A percentile compares a stretch with the other conserved stretches of the same genome.
phyloP scores from a whole-genome alignment of 2,797 vertebrate genomes.

The Thalassophryne amazonica region DNA sequence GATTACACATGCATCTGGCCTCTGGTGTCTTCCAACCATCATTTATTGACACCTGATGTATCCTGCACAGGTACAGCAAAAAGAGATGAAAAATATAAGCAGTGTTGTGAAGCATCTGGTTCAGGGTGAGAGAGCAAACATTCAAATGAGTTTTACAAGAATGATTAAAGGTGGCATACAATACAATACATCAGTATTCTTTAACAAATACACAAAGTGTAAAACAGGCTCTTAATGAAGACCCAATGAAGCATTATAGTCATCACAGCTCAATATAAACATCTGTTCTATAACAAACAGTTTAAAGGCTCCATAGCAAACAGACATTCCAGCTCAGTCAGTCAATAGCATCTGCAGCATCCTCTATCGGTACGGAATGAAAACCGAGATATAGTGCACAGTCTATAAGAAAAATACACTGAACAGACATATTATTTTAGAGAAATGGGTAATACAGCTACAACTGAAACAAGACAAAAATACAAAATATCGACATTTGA shows the following conservation, averaged over 20 bases:
- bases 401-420: slow-evolving; percentile 8
- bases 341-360: slow-evolving; percentile 5
- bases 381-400: slow-evolving; percentile 1
- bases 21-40: too few relatives aligned
- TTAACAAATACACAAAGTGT: slow-evolving; percentile 14
- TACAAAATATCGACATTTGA: slow-evolving; percentile 19
- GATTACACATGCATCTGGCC: too few relatives aligned
- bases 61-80: too few relatives aligned
- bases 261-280: slow-evolving; percentile 21
- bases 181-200: slow-evolving; percentile 1
- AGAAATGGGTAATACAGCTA: background rate
- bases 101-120: too few relatives aligned
- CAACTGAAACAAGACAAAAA: slow-evolving; percentile 9
- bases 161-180: background rate
- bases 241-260: slow-evolving; percentile 24
- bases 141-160: slow-evolving; percentile 22
- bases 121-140: too few relatives aligned
- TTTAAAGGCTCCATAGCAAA: slow-evolving; percentile 33
- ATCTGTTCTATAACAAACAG: slow-evolving; percentile 54
- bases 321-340: slow-evolving; percentile 16
- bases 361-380: slow-evolving; percentile 1
- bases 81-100: too few relatives aligned
- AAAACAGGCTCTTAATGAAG: slow-evolving; percentile 13
- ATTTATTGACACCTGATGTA: too few relatives aligned
- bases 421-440: background rate